These are phyloP conservation scores for Pocillopora verrucosa DNA, from an alignment of 64 coral and sea anemone species.

Conservation along the genomic window DNA sequence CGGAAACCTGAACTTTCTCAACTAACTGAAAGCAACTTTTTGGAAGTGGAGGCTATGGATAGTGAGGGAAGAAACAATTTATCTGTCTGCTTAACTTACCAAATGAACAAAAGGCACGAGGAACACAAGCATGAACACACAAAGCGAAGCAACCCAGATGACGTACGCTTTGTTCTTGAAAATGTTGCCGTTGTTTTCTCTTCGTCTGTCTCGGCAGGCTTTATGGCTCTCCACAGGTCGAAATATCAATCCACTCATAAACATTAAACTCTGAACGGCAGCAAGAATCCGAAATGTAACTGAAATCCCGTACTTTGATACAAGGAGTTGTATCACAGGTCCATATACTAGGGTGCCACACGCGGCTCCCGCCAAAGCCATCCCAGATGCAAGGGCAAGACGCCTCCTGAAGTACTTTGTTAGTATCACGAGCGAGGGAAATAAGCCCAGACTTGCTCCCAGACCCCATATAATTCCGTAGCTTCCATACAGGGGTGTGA, in stretches of 20 bases:
- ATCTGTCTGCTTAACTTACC: constrained; percentile 10
- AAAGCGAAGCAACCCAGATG: constrained; percentile 8
- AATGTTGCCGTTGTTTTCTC: background rate
- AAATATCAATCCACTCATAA: constrained; percentile 22
- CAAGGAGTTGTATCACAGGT: constrained; percentile 10
- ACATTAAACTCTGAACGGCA: constrained; percentile 5
- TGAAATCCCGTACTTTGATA: constrained; percentile 3
- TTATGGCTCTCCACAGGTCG: background rate
- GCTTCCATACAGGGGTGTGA: constrained; percentile 23
- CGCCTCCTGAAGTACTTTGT: constrained; percentile 43
- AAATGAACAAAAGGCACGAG: constrained; percentile 58
- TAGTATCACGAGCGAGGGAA: constrained; percentile 43
- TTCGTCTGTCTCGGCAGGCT: background rate
- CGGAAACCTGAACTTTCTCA: too few relatives aligned
- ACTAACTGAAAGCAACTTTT: background rate
- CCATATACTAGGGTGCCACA: constrained; percentile 18
- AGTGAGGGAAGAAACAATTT: background rate
- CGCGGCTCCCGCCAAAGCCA: constrained; percentile 28
- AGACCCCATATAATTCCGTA: constrained; percentile 51
- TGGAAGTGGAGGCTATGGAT: background rate
- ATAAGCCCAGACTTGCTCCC: constrained; percentile 45
- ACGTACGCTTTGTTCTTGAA: constrained; percentile 32
- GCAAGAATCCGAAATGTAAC: constrained; percentile 45
- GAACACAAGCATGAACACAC: constrained; percentile 43
- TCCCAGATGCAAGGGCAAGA: constrained; percentile 31